Evolutionary conservation across 2,113 vertebrate species (phyloP).

Genomic region (Octodon degus): DNA sequence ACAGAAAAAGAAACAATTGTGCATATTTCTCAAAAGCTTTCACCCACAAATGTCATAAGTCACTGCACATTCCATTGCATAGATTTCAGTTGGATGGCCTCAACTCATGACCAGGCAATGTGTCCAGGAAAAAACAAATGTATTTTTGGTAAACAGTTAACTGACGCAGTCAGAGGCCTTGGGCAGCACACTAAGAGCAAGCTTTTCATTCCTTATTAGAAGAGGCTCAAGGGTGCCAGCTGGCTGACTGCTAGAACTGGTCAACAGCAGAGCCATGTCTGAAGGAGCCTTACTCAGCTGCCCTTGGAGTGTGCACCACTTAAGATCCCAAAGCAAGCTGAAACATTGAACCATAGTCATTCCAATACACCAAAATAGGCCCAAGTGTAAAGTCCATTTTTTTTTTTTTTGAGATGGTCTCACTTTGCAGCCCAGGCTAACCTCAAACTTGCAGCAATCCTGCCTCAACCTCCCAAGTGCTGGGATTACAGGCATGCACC

Average conservation of each 20-base stretch:
- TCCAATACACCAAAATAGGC: not conserved
- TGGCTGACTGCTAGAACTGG: not conserved
- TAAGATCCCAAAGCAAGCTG: not conserved
- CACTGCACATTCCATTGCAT: not conserved
- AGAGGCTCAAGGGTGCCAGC: not conserved
- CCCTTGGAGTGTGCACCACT: not conserved
- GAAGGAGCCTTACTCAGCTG: not conserved
- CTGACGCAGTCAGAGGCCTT: not conserved
- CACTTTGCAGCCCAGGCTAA: not conserved
- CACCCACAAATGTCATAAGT: not conserved
- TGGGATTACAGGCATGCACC: not conserved
- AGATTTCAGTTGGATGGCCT: not conserved
- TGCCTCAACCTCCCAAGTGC: not conserved
- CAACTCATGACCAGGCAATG: not conserved
- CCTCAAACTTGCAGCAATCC: not conserved
- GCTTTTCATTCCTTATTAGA: not conserved
- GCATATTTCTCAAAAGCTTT: conserved; percentile 1
- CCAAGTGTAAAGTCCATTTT: not conserved
- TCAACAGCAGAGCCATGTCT: not conserved
- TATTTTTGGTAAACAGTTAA: conserved; percentile 12
- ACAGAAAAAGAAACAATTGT: not conserved
- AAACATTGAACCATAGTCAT: not conserved
- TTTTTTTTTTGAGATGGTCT: not conserved
- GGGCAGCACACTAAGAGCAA: not conserved
- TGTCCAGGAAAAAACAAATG: not conserved